phyloP scores from a whole-genome alignment of 1,140 invertebrate genomes.

The Achatina immaculata region DNA sequence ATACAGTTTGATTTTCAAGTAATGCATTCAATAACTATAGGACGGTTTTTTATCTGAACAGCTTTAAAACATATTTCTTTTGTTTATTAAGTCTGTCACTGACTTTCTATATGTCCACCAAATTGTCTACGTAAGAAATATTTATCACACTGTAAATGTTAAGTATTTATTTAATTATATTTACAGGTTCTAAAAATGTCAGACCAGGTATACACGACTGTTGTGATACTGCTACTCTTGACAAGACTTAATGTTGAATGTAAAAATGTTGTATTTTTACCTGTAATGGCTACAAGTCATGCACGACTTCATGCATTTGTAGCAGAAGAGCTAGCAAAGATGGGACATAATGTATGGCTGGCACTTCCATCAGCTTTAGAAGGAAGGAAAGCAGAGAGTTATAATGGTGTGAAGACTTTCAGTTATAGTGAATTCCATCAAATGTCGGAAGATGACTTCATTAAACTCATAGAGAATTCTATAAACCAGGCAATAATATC shows the following conservation, averaged over 20 bases:
- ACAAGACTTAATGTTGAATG: not conserved
- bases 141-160: too few species aligned
- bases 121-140: too few species aligned
- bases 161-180: too few species aligned
- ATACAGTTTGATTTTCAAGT: too few species aligned
- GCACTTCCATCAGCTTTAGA: conserved; percentile 18
- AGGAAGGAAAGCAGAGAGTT: conserved; percentile 44
- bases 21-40: too few species aligned
- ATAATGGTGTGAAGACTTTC: conserved; percentile 39
- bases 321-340: not conserved
- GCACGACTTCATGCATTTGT: conserved; percentile 56
- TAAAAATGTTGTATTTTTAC: conserved; percentile 48
- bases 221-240: not conserved
- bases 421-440: conserved; percentile 28
- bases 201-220: not conserved
- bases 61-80: too few species aligned
- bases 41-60: too few species aligned
- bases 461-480: not conserved
- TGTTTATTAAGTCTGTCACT: too few species aligned
- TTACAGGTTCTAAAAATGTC: too few species aligned
- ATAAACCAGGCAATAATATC: not conserved
- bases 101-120: too few species aligned
- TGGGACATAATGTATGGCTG: not conserved
- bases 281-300: conserved; percentile 54
- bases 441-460: not conserved